Evolutionary conservation across 2,113 vertebrate species (phyloP), one percentile per base, ranked within the genome.

Genomic region (Chaetops frenatus): DNA sequence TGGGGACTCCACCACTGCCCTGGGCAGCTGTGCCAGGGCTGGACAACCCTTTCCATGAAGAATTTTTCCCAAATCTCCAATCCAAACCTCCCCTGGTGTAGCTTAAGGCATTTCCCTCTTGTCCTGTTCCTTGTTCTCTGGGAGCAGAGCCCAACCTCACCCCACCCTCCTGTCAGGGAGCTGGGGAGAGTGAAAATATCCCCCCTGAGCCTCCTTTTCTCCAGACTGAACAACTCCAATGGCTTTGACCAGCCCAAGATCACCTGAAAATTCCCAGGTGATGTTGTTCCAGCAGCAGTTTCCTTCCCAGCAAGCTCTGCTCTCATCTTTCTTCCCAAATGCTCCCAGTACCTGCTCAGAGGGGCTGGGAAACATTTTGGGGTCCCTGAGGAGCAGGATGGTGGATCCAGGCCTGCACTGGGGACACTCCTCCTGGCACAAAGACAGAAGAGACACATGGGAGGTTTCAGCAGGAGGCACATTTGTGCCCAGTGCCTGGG

Each of bases 381-480:
- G 19, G 22, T 42, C 29, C 47, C 35, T 4, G 48, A 89, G 44
- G 35, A 82, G 25, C n/a, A 28, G 51, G 47, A 16, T 29, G 61
- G 8, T 0, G 0, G 3, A 24, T 23, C 57, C 81, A 81, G 44
- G 4, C 3, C 64, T 60, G 40, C 67, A 1, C 69, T 15, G 65
- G 25, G 33, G 12, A 27, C 1, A 4, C 38, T 57, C 40, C 7
- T 33, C 36, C 50, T 8, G 2, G 22, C 9, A 9, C 44, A 66
- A 53, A 38, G 2, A 3, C 25, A 10, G 44, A 5, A 7, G 11
- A 47, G 23, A 22, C 3, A 28, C 40, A 9, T 0, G 0, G 18
- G 81, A 36, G 58, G 9, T 22, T 50, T 29, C 50, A 60, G 69
- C 54, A 57, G 58, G 53, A 76, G 82, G 17, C 17, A n/a, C 1